These are phyloP conservation scores for Oxyruncus cristatus DNA, from an alignment of 2,113 vertebrate genomes.

Conservation along the genomic window DNA sequence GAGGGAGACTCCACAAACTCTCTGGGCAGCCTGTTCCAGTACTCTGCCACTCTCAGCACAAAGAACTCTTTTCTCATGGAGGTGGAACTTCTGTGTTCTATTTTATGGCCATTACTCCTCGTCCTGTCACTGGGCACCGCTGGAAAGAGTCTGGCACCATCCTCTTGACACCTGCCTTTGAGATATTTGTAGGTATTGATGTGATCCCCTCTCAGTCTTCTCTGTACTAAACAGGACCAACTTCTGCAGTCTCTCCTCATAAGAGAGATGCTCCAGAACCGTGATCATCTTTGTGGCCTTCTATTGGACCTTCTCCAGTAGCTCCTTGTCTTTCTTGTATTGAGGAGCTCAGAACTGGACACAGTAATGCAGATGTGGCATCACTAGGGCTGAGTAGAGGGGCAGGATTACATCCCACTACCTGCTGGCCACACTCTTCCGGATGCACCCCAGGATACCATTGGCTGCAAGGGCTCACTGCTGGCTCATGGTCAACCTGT, in stretches of 20 bases:
- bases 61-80: not conserved
- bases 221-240: not conserved
- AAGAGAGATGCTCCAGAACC: not conserved
- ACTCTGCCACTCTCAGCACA: not conserved
- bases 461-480: not conserved
- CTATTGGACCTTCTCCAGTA: not conserved
- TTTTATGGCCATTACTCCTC: not conserved
- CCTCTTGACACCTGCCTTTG: not conserved
- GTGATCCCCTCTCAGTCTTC: not conserved
- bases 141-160: not conserved
- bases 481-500: not conserved
- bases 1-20: not conserved
- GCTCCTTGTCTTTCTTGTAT: not conserved
- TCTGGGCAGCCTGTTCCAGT: not conserved
- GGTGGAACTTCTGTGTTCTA: not conserved
- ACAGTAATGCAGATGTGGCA: rapidly evolving
- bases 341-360: not conserved
- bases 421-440: not conserved
- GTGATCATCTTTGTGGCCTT: not conserved
- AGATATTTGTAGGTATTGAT: not conserved
- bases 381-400: not conserved
- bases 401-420: rapidly evolving
- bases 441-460: rapidly evolving
- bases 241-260: not conserved
- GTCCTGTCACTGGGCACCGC: rapidly evolving